Evolutionary conservation across 64 coral and sea anemone species (phyloP).

Genomic region (Catalaphyllia jardinei): DNA sequence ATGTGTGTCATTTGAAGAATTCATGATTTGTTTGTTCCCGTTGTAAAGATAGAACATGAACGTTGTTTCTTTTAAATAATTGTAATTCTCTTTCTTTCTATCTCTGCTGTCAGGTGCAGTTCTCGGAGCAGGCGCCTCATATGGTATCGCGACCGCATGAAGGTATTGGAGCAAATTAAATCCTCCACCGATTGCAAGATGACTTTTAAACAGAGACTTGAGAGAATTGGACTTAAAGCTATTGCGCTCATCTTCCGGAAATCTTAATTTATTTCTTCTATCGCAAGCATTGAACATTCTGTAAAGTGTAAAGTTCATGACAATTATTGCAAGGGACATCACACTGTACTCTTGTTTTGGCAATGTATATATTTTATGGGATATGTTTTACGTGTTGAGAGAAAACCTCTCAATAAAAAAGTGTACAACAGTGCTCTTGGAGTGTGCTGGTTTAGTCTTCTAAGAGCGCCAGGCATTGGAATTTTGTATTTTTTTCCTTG

Average conservation of each 20-base stretch:
- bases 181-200: neutral
- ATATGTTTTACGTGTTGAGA: constrained; percentile 40
- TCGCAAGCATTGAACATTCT: constrained; percentile 32
- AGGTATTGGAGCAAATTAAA: constrained; percentile 63
- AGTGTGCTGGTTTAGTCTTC: neutral
- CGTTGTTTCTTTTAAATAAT: constrained; percentile 3
- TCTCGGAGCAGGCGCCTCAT: constrained; percentile 82
- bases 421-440: neutral
- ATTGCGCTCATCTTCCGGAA: constrained; percentile 7
- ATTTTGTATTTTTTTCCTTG: neutral
- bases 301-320: constrained; percentile 19
- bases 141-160: constrained; percentile 64
- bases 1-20: constrained; percentile 36
- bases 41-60: neutral
- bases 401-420: constrained; percentile 35
- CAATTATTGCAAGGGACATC: constrained; percentile 28
- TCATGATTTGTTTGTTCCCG: constrained; percentile 41
- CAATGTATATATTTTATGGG: constrained; percentile 46
- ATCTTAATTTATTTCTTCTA: constrained; percentile 60
- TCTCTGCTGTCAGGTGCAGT: constrained; percentile 82
- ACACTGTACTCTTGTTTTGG: neutral
- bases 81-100: constrained; percentile 20
- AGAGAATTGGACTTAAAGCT: neutral
- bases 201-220: neutral
- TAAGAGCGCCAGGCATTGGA: neutral